Conservation (phyloP, 2,888 invertebrate genomes). For the Drosophila stalkeri region DNA sequence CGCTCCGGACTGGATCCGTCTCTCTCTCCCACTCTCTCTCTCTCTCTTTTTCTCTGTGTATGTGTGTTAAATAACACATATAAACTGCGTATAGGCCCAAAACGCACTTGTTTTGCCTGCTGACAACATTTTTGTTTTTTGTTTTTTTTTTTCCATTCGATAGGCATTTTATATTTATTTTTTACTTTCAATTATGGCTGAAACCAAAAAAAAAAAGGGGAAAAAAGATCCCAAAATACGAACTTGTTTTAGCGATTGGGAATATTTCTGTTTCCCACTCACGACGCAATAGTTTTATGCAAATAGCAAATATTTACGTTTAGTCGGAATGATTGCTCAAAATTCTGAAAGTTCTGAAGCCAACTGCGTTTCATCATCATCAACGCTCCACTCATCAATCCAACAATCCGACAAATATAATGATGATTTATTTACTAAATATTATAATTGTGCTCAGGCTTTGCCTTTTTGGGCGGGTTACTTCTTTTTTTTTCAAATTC, state of each 20-base stretch:
- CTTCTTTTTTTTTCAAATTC: constrained; percentile 10
- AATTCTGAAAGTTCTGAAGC: constrained; percentile 28
- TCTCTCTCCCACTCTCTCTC: constrained; percentile 24
- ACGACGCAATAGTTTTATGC: constrained; percentile 70
- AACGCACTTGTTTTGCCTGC: constrained; percentile 62
- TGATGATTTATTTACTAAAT: constrained; percentile 72
- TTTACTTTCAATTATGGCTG: constrained; percentile 70
- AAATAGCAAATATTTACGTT: constrained; percentile 39
- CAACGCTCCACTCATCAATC: neutral
- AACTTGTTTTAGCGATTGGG: constrained; percentile 56
- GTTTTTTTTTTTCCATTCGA: neutral
- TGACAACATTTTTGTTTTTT: constrained; percentile 31
- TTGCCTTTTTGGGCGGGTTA: constrained; percentile 39
- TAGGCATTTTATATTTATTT: constrained; percentile 57
- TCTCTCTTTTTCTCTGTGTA: constrained; percentile 10
- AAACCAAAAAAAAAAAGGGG: constrained; percentile 15
- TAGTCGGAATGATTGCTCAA: constrained; percentile 26
- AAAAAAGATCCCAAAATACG: constrained; percentile 24
- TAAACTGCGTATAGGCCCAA: constrained; percentile 53
- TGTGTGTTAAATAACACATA: constrained; percentile 66
- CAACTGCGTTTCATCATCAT: constrained; percentile 17
- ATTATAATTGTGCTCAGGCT: constrained; percentile 58
- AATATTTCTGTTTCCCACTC: constrained; percentile 27
- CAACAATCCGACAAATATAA: constrained; percentile 33
- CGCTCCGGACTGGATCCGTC: constrained; percentile 51